Base-by-base conservation (phyloP, 2,888 invertebrate genomes). In the Sthenelais limicola region DNA sequence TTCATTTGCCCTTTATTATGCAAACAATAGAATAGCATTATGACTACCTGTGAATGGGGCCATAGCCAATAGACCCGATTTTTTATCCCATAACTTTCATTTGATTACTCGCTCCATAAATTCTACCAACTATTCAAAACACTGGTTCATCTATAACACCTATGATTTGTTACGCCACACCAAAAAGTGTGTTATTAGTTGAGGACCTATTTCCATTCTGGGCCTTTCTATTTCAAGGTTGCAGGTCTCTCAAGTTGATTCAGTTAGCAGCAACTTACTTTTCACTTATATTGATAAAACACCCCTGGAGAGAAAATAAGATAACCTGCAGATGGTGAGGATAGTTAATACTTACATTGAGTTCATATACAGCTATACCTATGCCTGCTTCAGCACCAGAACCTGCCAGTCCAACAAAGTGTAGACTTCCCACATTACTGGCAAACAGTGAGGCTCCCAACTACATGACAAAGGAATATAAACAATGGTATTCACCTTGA, bases 381-480 rank as follows among this genome's bases (percentile, higher is more conserved):
- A 89, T 87, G 9, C 89, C 89, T 9, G 82, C 79, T 4, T 85
- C 88, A 0, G 89, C 89, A 2, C 87, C 89, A 0, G 88, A 88
- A 2, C 89, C 89, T 4, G 89, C 88, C 73, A 89, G 79, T 12
- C 89, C 89, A 24, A 89, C 86, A 77, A 89, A 89, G 79, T 89
- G 89, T 3, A 88, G 85, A 75, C 88, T 88, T 9, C 89, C 89
- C 43, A 89, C 88, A 76, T 89, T 89, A 73, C 88, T 88, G 48
- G 89, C 89, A 80, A 89, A 89, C 68, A 89, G 77, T 1, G 89
- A 89, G 2, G 89, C 89, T 0, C 89, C 89, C 7, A 89, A 87
- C 88, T 89, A 68, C 3, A 69, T 26, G 15, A 69, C 5, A 49
- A 52, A 52, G n/a, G 24, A 56, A 30, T 4, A 24, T 28, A 52